A percentile compares a stretch with the other conserved stretches of the same genome.
These are phyloP conservation scores for Cuculus canorus DNA, from an alignment of 2,797 vertebrate genomes.

Conservation along the genomic window DNA sequence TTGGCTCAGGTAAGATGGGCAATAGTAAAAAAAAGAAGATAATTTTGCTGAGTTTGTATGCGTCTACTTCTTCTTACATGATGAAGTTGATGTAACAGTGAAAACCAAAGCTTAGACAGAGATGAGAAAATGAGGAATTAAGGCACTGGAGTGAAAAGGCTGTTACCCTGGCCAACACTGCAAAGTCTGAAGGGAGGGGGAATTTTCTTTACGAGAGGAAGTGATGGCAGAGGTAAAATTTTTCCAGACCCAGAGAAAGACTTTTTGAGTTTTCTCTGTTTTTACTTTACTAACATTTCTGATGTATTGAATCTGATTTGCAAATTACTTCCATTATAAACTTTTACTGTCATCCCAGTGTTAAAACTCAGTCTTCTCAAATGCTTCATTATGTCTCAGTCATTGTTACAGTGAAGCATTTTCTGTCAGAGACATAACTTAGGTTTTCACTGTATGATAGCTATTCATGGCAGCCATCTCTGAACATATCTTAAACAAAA, in stretches of 20 bases:
- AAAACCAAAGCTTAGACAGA: not conserved
- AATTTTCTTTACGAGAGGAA: not conserved
- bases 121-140: not conserved
- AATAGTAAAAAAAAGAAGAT: not conserved
- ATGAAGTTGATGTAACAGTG: not conserved
- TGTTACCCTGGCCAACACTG: not conserved
- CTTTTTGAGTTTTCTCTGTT: not conserved
- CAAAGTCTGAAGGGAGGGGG: not conserved
- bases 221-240: not conserved
- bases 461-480: not conserved
- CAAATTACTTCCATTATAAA: slow-evolving; percentile 37
- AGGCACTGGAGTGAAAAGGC: not conserved
- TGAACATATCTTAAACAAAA: not conserved
- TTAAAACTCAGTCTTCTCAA: slow-evolving; percentile 31
- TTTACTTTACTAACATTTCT: not conserved
- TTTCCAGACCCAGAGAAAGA: not conserved
- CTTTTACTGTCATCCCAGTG: not conserved
- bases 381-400: slow-evolving; percentile 28
- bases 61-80: not conserved
- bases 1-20: not conserved
- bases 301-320: not conserved
- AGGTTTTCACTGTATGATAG: not conserved
- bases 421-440: slow-evolving; percentile 9
- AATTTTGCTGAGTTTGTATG: not conserved
- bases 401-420: slow-evolving; percentile 26